phyloP scores from a whole-genome alignment of 2,113 vertebrate genomes.

The rabbit (Oryctolagus cuniculus) region DNA sequence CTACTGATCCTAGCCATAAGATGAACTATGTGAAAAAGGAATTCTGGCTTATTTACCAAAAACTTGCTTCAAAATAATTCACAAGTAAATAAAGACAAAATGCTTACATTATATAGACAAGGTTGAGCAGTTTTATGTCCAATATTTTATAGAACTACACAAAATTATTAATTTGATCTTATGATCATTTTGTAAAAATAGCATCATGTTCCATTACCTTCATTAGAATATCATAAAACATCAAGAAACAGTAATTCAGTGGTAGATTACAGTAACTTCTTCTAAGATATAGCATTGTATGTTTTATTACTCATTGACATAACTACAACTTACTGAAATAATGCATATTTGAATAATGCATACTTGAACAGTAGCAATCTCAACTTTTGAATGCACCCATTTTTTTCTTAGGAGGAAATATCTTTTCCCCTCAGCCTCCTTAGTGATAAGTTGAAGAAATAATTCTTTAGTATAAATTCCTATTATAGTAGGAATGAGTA shows the following conservation, averaged over 20 bases:
- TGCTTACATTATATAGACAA: not conserved
- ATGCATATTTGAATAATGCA: not conserved
- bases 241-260: not conserved
- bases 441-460: not conserved
- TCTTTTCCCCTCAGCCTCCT: not conserved
- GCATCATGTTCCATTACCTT: not conserved
- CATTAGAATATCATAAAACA: not conserved
- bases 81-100: slow-evolving; percentile 31
- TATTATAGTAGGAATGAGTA: slow-evolving; percentile 38
- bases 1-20: not conserved
- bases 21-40: not conserved
- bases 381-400: not conserved
- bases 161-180: slow-evolving; percentile 22
- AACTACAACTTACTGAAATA: slow-evolving; percentile 37
- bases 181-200: not conserved
- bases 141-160: not conserved
- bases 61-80: not conserved
- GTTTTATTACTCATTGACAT: slow-evolving; percentile 8
- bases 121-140: not conserved
- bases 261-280: not conserved
- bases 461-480: not conserved
- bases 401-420: slow-evolving; percentile 6
- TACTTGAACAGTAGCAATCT: not conserved
- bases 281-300: not conserved
- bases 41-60: not conserved